These are phyloP conservation scores for Benitochromis conjunctus DNA, from an alignment of 2,113 vertebrate genomes.

Conservation along the genomic window DNA sequence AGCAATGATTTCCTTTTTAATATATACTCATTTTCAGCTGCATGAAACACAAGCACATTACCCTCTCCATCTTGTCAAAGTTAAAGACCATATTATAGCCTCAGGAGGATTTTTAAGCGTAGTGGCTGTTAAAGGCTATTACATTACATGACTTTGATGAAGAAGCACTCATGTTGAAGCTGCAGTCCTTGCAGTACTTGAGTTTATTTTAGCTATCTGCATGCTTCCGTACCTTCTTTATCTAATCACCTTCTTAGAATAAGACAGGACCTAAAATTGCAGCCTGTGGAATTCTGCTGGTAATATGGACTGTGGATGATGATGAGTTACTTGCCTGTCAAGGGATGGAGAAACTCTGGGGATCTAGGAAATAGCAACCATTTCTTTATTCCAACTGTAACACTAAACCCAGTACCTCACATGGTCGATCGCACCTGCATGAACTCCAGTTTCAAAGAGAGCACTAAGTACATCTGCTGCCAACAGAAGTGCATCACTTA, in stretches of 20 bases:
- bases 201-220: conserved; percentile 46
- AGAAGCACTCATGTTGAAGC: conserved; percentile 37
- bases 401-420: neutral
- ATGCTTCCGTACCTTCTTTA: conserved; percentile 15
- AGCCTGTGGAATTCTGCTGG: conserved; percentile 43
- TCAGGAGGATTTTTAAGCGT: conserved; percentile 53
- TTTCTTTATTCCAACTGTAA: neutral
- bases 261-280: conserved; percentile 24
- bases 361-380: neutral
- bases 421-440: conserved; percentile 2
- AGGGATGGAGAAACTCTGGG: neutral
- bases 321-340: conserved; percentile 26
- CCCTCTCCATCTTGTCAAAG: conserved; percentile 52
- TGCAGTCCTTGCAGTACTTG: conserved; percentile 2
- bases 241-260: conserved; percentile 43
- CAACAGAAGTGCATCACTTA: neutral
- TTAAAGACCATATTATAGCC: conserved; percentile 48
- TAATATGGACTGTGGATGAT: conserved; percentile 46
- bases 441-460: conserved; percentile 12
- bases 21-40: conserved; percentile 3
- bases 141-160: conserved; percentile 51
- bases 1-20: conserved; percentile 15
- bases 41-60: conserved; percentile 32
- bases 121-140: conserved; percentile 45
- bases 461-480: neutral